phyloP scores from a whole-genome alignment of 2,888 invertebrate species.

The Halictus ligatus region DNA sequence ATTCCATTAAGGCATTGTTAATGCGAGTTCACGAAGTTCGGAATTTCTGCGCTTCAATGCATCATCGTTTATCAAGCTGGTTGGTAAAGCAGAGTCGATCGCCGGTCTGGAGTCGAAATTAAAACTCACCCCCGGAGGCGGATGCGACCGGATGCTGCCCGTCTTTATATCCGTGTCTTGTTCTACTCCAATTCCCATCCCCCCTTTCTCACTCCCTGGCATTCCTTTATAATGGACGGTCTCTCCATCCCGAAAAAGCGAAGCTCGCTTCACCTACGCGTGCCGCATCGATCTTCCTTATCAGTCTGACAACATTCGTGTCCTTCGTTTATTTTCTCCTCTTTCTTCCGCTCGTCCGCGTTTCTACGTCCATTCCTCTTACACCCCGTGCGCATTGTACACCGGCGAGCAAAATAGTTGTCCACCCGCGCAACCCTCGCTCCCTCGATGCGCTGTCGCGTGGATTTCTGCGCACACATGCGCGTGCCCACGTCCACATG shows the following conservation, averaged over 20 bases:
- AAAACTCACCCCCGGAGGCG: slow-evolving; percentile 54
- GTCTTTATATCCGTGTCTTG: slow-evolving; percentile 21
- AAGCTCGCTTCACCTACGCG: slow-evolving; percentile 6
- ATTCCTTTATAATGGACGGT: slow-evolving; percentile 22
- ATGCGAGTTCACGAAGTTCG: slow-evolving; percentile 61
- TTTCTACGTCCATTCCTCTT: slow-evolving; percentile 12
- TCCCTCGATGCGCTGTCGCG: not conserved
- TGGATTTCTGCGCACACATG: not conserved
- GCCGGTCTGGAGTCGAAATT: slow-evolving; percentile 46
- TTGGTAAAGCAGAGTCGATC: slow-evolving; percentile 15
- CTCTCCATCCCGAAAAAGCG: slow-evolving; percentile 29
- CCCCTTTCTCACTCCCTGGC: not conserved
- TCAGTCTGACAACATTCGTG: slow-evolving; percentile 41
- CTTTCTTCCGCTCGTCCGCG: not conserved
- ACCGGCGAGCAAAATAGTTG: slow-evolving; percentile 1
- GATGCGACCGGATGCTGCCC: slow-evolving; percentile 13
- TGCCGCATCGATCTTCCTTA: slow-evolving; percentile 48
- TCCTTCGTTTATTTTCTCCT: slow-evolving; percentile 29
- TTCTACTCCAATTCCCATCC: slow-evolving; percentile 1
- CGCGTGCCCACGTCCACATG: not conserved
- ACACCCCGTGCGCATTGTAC: slow-evolving; percentile 14
- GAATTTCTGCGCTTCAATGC: slow-evolving; percentile 51
- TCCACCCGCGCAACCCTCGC: not conserved
- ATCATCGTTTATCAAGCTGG: slow-evolving; percentile 62
- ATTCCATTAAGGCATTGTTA: slow-evolving; percentile 43